Percentiles rank a stretch among this genome's conserved stretches.
Conservation (phyloP, 2,113 vertebrate genomes). For the Pachyramphus minor region DNA sequence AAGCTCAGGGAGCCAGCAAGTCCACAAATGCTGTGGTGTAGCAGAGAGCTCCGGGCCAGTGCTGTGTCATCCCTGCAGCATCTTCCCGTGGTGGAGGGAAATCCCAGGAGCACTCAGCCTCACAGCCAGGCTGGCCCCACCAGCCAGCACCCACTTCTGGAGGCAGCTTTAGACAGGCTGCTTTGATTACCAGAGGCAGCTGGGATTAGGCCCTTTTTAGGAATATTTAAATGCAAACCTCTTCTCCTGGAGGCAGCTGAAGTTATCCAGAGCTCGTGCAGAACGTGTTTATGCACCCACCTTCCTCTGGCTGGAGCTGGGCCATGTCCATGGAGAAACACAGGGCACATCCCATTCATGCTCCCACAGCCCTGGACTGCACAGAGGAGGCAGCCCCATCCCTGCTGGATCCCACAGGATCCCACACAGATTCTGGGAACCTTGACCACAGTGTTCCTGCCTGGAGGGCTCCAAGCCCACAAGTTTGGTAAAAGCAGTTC, state of each 20-base stretch:
- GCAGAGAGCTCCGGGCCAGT: background rate
- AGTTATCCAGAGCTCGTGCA: background rate
- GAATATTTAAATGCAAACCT: background rate
- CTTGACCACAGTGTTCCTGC: rapidly evolving
- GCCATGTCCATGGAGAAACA: background rate
- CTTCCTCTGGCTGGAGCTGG: background rate
- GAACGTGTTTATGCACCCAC: rapidly evolving
- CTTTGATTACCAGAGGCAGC: background rate
- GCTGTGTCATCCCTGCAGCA: background rate
- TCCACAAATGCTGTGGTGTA: rapidly evolving
- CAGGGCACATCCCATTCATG: background rate
- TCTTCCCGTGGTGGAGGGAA: rapidly evolving
- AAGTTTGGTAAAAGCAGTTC: background rate
- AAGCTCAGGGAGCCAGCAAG: rapidly evolving
- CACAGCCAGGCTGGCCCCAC: background rate
- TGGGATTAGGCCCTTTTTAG: background rate
- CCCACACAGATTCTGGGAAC: too few species aligned
- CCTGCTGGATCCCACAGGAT: background rate
- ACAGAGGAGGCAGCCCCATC: rapidly evolving
- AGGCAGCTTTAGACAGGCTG: background rate
- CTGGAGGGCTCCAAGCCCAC: background rate
- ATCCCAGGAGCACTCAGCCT: background rate
- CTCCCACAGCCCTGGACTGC: rapidly evolving
- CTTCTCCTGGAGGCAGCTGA: background rate
- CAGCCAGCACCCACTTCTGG: background rate